Evolutionary conservation across 2,888 invertebrate genomes (phyloP), one percentile per base, ranked within the genome.

Genomic region (Tiliacea aurago): DNA sequence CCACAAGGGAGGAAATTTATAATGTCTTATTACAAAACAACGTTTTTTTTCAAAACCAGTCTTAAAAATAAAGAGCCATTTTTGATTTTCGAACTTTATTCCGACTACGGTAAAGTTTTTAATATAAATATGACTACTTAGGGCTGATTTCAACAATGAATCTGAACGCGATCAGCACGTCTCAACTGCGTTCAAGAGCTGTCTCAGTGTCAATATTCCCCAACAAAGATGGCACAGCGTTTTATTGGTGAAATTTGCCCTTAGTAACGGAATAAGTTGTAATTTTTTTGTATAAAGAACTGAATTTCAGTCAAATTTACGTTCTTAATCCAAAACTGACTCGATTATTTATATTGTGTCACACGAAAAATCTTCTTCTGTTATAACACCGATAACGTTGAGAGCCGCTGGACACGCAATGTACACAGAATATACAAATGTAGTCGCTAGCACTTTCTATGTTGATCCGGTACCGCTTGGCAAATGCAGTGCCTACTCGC

Each of bases 391-490:
- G 15, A 33, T 15, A 33, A 33, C 5, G 6, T 81, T 61, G 61
- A 65, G 59, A 81, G n/a, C 11, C 64, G 3, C 45, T 76, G 69
- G 58, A 20, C 43, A 74, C 73, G 43, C 59, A 76, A 67, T 58
- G 20, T 76, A 47, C 15, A 58, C 45, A 18, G 37, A 62, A 56
- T 71, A 79, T 43, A 78, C 59, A 71, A 78, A 79, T 51, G 76
- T 63, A 51, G 49, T 43, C 23, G 20, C 33, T 58, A 58, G 49
- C 73, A 76, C 80, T 80, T 80, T 76, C 45, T 73, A 80, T 73
- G 80, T 59, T 76, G 76, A 79, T 76, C 33, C 51, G 53, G 59
- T 18, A 15, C 43, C 79, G 80, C 56, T 73, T 80, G 62, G 56
- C 80, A 73, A 72, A 73, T 64, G 80, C 68, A 76, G 58, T 58